Evolutionary conservation across 2,113 vertebrate species (phyloP).

Genomic region (Equus quagga): DNA sequence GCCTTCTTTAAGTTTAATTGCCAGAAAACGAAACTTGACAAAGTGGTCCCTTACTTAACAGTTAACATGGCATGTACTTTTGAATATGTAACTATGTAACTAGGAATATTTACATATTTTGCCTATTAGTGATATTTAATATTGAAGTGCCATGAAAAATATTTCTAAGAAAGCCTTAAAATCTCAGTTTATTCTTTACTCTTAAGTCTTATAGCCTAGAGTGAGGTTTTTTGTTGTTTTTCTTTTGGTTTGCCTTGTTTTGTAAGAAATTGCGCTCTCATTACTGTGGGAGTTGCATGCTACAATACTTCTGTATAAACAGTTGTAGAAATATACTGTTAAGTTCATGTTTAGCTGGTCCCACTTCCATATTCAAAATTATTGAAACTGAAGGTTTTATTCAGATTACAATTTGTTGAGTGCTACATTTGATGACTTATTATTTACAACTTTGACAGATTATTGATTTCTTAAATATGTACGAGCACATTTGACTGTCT

Average conservation of each 20-base stretch:
- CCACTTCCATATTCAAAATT: not conserved
- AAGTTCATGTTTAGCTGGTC: not conserved
- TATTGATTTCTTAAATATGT: constrained; percentile 44
- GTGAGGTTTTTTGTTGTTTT: constrained; percentile 50
- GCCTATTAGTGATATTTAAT: constrained; percentile 71
- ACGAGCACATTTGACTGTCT: constrained; percentile 32
- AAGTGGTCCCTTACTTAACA: constrained; percentile 67
- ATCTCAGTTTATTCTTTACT: constrained; percentile 63
- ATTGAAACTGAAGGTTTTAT: constrained; percentile 41
- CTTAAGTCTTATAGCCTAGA: constrained; percentile 57
- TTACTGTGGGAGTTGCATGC: not conserved
- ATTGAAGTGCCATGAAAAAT: constrained; percentile 84
- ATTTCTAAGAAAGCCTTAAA: constrained; percentile 85
- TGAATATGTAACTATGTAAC: constrained; percentile 4
- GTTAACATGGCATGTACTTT: constrained; percentile 67
- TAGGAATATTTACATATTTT: constrained; percentile 70
- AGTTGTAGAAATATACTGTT: not conserved
- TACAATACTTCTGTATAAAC: not conserved
- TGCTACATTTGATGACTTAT: constrained; percentile 12
- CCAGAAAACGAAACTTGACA: constrained; percentile 68
- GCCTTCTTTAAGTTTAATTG: constrained; percentile 72
- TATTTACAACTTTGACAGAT: constrained; percentile 53
- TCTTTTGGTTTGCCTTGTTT: not conserved
- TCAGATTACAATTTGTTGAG: constrained; percentile 38
- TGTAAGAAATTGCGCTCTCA: not conserved